Evolutionary conservation across 2,888 invertebrate species (phyloP), one percentile per base, ranked within the genome.

Genomic region (Nemotelus nigrinus): DNA sequence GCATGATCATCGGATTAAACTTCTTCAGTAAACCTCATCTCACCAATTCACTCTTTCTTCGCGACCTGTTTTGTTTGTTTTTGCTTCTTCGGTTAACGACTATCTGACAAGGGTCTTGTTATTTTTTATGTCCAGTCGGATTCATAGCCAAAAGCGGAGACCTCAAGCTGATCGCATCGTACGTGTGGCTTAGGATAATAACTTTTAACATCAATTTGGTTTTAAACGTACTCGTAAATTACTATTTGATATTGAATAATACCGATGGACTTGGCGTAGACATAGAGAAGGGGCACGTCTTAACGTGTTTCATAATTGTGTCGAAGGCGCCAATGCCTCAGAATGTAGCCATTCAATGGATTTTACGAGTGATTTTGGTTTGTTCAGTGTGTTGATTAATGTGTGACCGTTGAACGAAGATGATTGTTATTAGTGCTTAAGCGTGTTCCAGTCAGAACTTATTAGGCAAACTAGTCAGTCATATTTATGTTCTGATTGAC

Each of bases 201-300:
- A 67, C 76, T 77, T 77, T 75, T 67, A 77, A 77, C 76, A 65
- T 77, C 76, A 68, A 77, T 77, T 77, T 65, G 76, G 63, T 65
- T 76, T 64, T 76, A 76, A 76, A 74, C 43, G 74, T 74, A 74
- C 74, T 74, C 74, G 74, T 74, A 74, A 74, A 74, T 74, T 74
- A 74, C 50, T 74, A 63, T 60, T 25, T 48, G 50, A 60, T 74
- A 74, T 74, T 50, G 48, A 74, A 74, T 74, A 74, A 74, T 74
- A 41, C 48, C 71, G 63, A 74, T 74, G 74, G 63, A 60, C 63
- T 74, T 74, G 45, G 25, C 25, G 25, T 25, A 25, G 25, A 25
- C 25, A 25, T 25, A 25, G 25, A 25, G 25, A 72, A 44, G 74
- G 2, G 4, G 70, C 7, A 43, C 55, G 48, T 43, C 41, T 60